Conservation (phyloP, 2,888 invertebrate genomes). For the Trilocha varians region DNA sequence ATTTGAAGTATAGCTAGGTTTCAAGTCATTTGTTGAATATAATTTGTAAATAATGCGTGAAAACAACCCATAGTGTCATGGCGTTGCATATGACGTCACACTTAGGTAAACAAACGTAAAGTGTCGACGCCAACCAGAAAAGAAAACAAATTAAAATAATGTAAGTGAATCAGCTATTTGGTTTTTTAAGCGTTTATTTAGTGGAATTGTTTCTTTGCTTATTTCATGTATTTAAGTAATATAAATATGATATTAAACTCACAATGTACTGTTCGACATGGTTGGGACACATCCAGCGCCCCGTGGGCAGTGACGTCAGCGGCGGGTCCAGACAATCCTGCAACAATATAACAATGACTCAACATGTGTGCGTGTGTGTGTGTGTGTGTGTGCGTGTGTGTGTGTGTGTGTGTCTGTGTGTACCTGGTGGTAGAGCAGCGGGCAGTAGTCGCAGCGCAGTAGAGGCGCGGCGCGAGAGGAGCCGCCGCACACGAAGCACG, state of each 20-base stretch:
- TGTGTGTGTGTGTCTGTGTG: not conserved
- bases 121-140: too few relatives aligned
- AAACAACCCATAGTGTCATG: too few relatives aligned
- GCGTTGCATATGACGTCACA: too few relatives aligned
- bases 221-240: too few relatives aligned
- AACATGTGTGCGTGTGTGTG: too few relatives aligned
- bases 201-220: not conserved
- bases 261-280: constrained; percentile 93
- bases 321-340: constrained; percentile 95
- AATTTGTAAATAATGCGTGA: too few relatives aligned
- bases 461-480: constrained; percentile 89
- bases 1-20: too few relatives aligned
- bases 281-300: constrained; percentile 98
- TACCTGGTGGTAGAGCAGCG: constrained; percentile 85
- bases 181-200: not conserved
- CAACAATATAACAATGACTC: too few relatives aligned
- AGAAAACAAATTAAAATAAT: too few relatives aligned
- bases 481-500: constrained; percentile 86
- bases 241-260: too few relatives aligned
- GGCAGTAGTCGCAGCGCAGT: constrained; percentile 95
- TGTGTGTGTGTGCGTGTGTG: constrained; percentile 32
- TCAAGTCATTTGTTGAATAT: too few relatives aligned
- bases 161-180: not conserved
- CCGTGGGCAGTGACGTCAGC: constrained; percentile 87
- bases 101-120: too few relatives aligned